Evolutionary conservation across 2,113 vertebrate genomes (phyloP).

Genomic region (Aythya baeri): DNA sequence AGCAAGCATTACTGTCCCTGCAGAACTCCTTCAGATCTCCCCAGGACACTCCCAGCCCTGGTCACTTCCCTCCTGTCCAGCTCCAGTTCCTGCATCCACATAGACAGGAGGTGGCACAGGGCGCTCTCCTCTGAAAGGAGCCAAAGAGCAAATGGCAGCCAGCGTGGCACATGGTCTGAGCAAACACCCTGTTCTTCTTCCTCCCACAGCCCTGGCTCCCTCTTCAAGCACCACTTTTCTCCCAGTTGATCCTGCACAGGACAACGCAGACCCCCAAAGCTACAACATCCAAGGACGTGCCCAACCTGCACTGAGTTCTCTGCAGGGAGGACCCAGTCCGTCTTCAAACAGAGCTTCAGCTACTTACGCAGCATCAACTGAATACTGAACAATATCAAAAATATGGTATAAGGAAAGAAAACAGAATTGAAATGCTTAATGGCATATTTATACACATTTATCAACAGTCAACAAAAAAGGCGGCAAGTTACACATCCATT

Average conservation of each 20-base stretch:
- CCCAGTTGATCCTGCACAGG: neutral
- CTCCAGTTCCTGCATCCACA: neutral
- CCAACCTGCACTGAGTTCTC: neutral
- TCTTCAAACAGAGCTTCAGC: constrained; percentile 64
- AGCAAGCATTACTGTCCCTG: neutral
- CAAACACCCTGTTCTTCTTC: neutral
- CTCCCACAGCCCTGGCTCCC: neutral
- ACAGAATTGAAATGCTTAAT: constrained; percentile 59
- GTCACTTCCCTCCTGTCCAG: neutral
- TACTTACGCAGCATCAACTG: constrained; percentile 52
- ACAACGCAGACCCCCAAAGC: neutral
- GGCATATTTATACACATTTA: constrained; percentile 71
- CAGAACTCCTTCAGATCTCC: neutral
- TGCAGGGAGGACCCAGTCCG: neutral
- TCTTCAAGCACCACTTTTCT: neutral
- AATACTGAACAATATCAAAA: constrained; percentile 70
- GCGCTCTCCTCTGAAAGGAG: neutral
- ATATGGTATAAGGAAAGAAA: constrained; percentile 27
- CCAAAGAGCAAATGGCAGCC: neutral
- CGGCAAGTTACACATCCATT: constrained; percentile 73
- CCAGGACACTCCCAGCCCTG: accelerated
- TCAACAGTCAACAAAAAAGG: constrained; percentile 65
- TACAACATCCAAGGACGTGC: neutral
- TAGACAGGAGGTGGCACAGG: neutral
- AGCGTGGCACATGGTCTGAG: neutral